phyloP scores from a whole-genome alignment of 2,113 vertebrate genomes.

The Anoura caudifer region DNA sequence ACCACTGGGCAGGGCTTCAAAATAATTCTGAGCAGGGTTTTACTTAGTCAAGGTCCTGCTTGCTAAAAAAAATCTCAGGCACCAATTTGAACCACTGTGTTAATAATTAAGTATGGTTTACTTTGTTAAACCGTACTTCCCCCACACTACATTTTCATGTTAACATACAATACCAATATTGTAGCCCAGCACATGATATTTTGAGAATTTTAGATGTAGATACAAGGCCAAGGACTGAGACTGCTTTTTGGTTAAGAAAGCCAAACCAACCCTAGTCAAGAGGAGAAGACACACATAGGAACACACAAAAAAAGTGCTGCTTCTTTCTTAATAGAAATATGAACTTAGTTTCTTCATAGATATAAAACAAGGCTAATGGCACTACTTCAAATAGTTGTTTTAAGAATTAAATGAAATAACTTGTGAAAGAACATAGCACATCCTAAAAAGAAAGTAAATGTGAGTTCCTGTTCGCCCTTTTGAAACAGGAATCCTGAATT shows the following conservation, averaged over 20 bases:
- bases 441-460: neutral
- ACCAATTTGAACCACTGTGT: neutral
- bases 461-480: neutral
- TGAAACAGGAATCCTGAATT: neutral
- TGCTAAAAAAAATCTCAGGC: neutral
- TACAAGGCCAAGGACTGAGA: neutral
- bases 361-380: neutral
- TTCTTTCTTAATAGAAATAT: neutral
- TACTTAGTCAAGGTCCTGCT: neutral
- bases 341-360: neutral
- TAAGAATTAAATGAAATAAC: neutral
- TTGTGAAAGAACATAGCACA: neutral
- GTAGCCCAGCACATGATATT: neutral
- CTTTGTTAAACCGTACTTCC: neutral
- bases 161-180: neutral
- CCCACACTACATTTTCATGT: neutral
- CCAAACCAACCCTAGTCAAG: neutral
- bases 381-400: neutral
- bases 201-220: neutral
- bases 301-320: neutral
- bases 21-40: neutral
- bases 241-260: neutral
- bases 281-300: neutral
- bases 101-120: constrained; percentile 29
- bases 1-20: neutral